These are phyloP conservation scores for Fulmarus glacialis DNA, from an alignment of 2,113 vertebrate genomes.

Conservation along the genomic window DNA sequence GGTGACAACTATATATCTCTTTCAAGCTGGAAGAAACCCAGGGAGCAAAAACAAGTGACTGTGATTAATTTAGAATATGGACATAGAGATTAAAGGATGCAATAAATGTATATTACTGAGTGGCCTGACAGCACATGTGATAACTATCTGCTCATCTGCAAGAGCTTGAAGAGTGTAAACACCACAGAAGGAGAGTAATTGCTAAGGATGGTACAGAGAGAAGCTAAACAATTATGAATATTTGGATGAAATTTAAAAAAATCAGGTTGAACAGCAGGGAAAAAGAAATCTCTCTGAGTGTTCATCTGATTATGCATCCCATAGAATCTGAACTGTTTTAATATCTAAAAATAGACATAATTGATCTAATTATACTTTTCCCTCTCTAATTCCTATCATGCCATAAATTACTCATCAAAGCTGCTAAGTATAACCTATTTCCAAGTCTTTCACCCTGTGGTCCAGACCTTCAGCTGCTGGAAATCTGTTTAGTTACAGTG, in stretches of 20 bases:
- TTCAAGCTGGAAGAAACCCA: background rate
- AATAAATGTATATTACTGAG: background rate
- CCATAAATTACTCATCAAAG: constrained; percentile 13
- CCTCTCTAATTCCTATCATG: background rate
- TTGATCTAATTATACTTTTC: constrained; percentile 26
- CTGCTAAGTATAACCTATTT: background rate
- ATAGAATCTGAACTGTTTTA: constrained; percentile 7
- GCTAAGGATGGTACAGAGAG: background rate
- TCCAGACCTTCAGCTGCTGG: constrained; percentile 17
- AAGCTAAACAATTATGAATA: background rate
- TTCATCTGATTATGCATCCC: constrained; percentile 18
- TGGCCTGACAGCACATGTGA: background rate
- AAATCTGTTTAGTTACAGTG: background rate
- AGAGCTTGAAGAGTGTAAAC: constrained; percentile 13
- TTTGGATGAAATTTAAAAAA: background rate
- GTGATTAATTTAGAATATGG: background rate
- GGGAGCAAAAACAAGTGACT: background rate
- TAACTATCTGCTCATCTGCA: background rate
- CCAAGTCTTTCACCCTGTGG: background rate
- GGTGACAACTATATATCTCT: background rate
- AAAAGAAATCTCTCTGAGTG: background rate
- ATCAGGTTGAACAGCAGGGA: constrained; percentile 1
- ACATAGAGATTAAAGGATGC: background rate
- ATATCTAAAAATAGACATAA: constrained; percentile 32
- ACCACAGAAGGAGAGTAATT: constrained; percentile 42